Evolutionary conservation across 2,797 vertebrate genomes (phyloP), one percentile per base, ranked within the genome.

Genomic region (Gymnoscopelus braueri): DNA sequence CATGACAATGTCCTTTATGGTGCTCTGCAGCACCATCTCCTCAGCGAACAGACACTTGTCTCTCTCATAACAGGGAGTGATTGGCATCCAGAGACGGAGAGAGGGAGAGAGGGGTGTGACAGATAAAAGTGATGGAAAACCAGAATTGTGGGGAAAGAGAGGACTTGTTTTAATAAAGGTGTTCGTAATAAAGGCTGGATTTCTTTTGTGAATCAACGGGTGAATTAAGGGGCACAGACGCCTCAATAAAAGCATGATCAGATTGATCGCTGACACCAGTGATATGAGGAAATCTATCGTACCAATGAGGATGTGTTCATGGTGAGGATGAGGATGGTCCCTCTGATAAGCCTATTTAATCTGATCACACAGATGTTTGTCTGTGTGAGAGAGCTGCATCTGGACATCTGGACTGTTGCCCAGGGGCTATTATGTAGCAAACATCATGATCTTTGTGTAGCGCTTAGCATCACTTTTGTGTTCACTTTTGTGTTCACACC

Each of bases 101-200:
- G 75, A 53, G 19, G 19, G 19, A 19, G 19, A 19, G 19, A 19
- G 73, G 73, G 59, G 78, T 19, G n/a, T 53, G 7, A 53, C 14
- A 72, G 89, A 88, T 83, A 79, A 81, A 85, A 84, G 81, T 84
- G 73, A 88, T 84, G 73, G 72, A 81, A 85, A 90, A 81, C 69
- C 71, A 73, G 80, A 74, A 26, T 32, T 32, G 3, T 32, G 32
- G 32, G 4, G 57, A 57, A 85, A 74, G 49, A 14, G 59, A 68
- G 13, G 15, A 3, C 32, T 29, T 26, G 15, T 82, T 81, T 77
- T 32, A 53, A 60, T 72, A 72, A 78, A 77, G 65, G 64, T 51
- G 14, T 76, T 32, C 4, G 77, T 79, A 86, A 87, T 87, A 88
- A 86, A 68, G 55, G 71, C 74, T 19, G 84, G 81, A 87, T 89